Conservation (phyloP, 1,140 invertebrate species). For the Rhyacophila brunnea region DNA sequence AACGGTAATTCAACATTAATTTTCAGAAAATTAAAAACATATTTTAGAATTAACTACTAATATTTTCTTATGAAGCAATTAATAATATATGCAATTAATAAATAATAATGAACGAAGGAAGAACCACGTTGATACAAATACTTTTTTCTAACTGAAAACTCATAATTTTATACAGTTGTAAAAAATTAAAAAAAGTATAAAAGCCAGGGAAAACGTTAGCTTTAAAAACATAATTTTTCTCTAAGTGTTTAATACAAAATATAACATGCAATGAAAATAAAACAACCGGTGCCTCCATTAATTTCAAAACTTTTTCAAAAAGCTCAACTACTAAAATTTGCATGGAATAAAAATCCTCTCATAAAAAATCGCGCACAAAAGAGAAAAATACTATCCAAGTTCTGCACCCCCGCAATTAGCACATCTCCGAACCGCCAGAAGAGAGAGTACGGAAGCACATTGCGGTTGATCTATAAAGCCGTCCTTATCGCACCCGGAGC, state of each 20-base stretch:
- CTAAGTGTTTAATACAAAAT: neutral
- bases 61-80: too few relatives aligned
- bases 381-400: neutral
- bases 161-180: too few relatives aligned
- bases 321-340: neutral
- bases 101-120: too few relatives aligned
- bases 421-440: neutral
- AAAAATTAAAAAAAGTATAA: too few relatives aligned
- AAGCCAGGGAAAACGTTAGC: too few relatives aligned
- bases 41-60: too few relatives aligned
- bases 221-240: neutral
- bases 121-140: too few relatives aligned
- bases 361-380: conserved; percentile 7
- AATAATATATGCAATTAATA: too few relatives aligned
- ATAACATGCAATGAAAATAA: conserved; percentile 11
- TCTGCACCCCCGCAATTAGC: neutral
- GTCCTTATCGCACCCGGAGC: neutral
- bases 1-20: too few relatives aligned
- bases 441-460: neutral
- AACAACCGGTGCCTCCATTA: conserved; percentile 9
- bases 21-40: too few relatives aligned
- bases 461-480: neutral
- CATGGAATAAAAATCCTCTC: neutral
- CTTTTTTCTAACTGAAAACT: too few relatives aligned
- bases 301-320: conserved; percentile 16